These are phyloP conservation scores for Thamnaconus septentrionalis DNA, from an alignment of 2,113 vertebrate genomes.

Conservation along the genomic window DNA sequence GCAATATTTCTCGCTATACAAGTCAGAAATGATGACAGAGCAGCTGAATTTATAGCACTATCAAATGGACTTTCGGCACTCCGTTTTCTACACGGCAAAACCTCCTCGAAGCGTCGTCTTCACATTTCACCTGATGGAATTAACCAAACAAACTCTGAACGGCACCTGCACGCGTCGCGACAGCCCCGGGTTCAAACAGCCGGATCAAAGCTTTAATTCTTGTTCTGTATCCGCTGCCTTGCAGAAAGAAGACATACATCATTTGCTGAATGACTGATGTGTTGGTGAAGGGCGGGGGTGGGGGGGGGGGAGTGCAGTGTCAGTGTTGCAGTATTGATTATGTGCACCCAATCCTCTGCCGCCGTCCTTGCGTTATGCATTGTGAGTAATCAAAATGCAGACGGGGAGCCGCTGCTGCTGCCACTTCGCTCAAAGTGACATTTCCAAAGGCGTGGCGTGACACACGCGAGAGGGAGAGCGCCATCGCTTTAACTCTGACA, in stretches of 20 bases:
- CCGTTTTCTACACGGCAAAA: conserved; percentile 1
- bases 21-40: conserved; percentile 32
- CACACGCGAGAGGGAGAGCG: conserved; percentile 57
- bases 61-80: conserved; percentile 12
- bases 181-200: conserved; percentile 24
- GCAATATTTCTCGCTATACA: conserved; percentile 7
- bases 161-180: conserved; percentile 17
- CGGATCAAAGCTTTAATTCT: background rate
- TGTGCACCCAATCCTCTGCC: conserved; percentile 45
- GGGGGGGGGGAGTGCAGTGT: background rate
- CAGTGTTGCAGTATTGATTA: conserved; percentile 50
- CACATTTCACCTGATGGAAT: conserved; percentile 32
- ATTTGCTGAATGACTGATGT: conserved; percentile 43
- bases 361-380: conserved; percentile 47
- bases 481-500: conserved; percentile 45
- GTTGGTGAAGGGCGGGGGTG: conserved; percentile 10
- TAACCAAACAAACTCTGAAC: conserved; percentile 39
- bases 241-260: conserved; percentile 26
- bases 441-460: conserved; percentile 71
- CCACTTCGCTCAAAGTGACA: conserved; percentile 58
- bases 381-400: conserved; percentile 64
- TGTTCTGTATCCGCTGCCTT: no score
- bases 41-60: conserved; percentile 19
- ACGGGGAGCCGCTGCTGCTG: conserved; percentile 38
- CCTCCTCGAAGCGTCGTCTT: conserved; percentile 22